Base-by-base conservation (phyloP, 2,797 vertebrate species). In the Pelochelys cantorii region DNA sequence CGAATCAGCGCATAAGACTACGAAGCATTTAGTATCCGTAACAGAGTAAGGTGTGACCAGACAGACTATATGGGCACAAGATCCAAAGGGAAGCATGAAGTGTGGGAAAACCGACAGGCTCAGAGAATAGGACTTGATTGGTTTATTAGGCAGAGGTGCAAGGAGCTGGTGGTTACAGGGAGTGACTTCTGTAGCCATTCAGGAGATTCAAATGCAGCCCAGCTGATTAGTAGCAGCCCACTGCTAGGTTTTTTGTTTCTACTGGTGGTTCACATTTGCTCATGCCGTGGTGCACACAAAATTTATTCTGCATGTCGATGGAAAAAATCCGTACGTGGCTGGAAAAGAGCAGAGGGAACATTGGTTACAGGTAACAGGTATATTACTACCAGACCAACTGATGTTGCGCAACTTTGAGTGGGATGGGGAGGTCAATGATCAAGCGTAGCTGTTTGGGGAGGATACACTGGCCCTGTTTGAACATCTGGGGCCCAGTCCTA, bases 1-100 rank as follows among this genome's bases (percentile, higher is more conserved):
- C 0, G 10, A 29, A 85, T 77, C 5, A 55, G 1, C 2, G 12
- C 1, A 9, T 84, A 0, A 4, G 78, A 0, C 56, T 37, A 52
- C 86, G 27, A 81, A 55, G 7, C 74, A 13, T 75, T 52, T 82
- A 22, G 77, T 0, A 0, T 37, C 48, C 31, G 74, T 68, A 0
- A 77, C 55, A 42, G 42, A 71, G 2, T 0, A 1, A 52, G 37
- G 42, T 34, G 65, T 71, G 65, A 71, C n/a, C n/a, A 37, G n/a
- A 34, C 31, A 71, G 18, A 71, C 18, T 22, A 5, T 22, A 22
- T 5, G 5, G 42, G n/a, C n/a, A 71, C 18, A 34, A 71, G n/a
- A 71, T 22, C 34, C 65, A 71, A 71, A 22, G n/a, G 65, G 65
- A 34, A 71, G 65, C n/a, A 18, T 20, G 17, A 31, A 68, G 62